A percentile compares a stretch with the other conserved stretches of the same genome.
Conservation (phyloP, 2,888 invertebrate genomes). For the Ptychoptera contaminata region DNA sequence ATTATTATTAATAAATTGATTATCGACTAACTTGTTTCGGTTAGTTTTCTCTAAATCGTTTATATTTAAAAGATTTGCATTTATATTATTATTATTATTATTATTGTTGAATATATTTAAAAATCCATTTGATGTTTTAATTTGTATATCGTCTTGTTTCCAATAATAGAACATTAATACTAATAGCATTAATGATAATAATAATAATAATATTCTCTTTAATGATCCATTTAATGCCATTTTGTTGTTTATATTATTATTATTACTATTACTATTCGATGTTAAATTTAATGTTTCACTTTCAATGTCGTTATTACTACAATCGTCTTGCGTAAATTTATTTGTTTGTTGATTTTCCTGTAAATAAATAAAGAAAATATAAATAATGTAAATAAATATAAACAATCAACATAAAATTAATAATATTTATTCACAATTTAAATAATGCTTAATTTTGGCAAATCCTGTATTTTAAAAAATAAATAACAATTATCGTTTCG, state of each 20-base stretch:
- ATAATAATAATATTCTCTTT: slow-evolving; percentile 38
- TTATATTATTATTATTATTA: slow-evolving; percentile 3
- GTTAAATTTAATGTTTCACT: not conserved
- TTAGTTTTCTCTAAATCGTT: slow-evolving; percentile 9
- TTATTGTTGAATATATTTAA: slow-evolving; percentile 1
- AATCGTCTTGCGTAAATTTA: no score
- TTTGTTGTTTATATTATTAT: slow-evolving; percentile 13
- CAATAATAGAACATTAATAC: slow-evolving; percentile 43
- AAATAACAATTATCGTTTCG: no score
- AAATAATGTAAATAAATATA: no score
- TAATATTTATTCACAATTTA: no score
- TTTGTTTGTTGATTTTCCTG: no score
- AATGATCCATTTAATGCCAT: slow-evolving; percentile 33
- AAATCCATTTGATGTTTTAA: slow-evolving; percentile 3
- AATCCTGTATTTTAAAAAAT: no score
- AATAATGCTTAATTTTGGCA: no score
- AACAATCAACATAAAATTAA: no score
- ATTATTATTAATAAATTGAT: no score
- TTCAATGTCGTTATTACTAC: no score
- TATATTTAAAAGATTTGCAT: no score
- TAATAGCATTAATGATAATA: slow-evolving; percentile 38
- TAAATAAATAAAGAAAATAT: no score
- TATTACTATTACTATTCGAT: not conserved
- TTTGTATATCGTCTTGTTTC: slow-evolving; percentile 21
- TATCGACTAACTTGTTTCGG: slow-evolving; percentile 18